phyloP scores from a whole-genome alignment of 2,797 vertebrate species.

The Gouania willdenowi region DNA sequence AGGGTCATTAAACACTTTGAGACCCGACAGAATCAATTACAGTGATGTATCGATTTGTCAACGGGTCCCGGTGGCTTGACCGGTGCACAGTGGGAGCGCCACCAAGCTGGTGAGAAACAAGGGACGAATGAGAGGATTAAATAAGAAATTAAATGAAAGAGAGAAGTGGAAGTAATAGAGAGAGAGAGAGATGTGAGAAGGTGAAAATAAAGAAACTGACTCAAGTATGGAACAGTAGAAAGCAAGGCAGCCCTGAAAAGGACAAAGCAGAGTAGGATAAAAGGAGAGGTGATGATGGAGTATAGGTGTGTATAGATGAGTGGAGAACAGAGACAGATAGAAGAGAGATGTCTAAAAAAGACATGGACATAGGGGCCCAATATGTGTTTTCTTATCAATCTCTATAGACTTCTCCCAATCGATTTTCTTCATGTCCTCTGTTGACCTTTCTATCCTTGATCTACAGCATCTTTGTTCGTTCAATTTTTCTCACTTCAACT shows the following conservation, averaged over 20 bases:
- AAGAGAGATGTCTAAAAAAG: background rate
- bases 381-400: constrained; percentile 31
- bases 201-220: no score
- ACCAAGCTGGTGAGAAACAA: constrained; percentile 6
- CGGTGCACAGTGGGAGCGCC: constrained; percentile 18
- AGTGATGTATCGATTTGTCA: constrained; percentile 73
- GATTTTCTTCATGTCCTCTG: constrained; percentile 34
- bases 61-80: constrained; percentile 34
- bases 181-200: background rate
- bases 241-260: background rate
- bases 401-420: constrained; percentile 1
- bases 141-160: constrained; percentile 12
- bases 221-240: no score
- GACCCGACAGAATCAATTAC: constrained; percentile 70
- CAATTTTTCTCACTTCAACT: constrained; percentile 35
- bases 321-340: background rate
- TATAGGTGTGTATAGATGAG: background rate
- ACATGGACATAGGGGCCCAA: background rate
- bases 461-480: constrained; percentile 25
- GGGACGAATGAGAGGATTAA: constrained; percentile 28
- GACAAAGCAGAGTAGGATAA: background rate
- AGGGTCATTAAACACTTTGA: constrained; percentile 66
- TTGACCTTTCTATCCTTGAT: constrained; percentile 35
- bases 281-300: background rate
- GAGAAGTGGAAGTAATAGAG: background rate